Conservation (phyloP, 2,797 vertebrate genomes). For the Mastacembelus armatus region DNA sequence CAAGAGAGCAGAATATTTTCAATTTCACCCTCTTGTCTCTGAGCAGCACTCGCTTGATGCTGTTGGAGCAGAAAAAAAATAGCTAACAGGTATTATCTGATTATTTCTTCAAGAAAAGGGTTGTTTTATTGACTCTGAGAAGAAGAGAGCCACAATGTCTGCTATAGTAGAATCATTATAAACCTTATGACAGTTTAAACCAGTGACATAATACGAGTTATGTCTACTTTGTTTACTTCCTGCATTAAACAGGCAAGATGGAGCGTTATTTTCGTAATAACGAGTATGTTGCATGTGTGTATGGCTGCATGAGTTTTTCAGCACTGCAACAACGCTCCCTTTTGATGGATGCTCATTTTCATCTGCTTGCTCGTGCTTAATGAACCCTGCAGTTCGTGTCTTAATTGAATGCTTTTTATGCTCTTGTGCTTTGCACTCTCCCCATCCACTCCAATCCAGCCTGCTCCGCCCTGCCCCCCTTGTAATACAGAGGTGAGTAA, state of each 20-base stretch:
- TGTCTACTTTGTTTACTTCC: conserved; percentile 18
- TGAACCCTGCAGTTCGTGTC: conserved; percentile 89
- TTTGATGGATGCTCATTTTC: conserved; percentile 89
- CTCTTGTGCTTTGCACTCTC: conserved; percentile 62
- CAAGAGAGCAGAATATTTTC: background rate
- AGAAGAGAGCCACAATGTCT: background rate
- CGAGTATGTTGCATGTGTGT: conserved; percentile 30
- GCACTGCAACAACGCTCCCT: conserved; percentile 76
- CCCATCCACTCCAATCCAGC: background rate
- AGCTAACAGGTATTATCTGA: background rate
- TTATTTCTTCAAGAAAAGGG: background rate
- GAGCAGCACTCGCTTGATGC: background rate
- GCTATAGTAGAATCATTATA: background rate
- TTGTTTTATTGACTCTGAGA: background rate
- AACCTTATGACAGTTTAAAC: background rate
- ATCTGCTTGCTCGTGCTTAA: conserved; percentile 88
- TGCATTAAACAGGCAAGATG: conserved; percentile 9
- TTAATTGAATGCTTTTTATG: conserved; percentile 90
- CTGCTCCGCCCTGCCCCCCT: too few species aligned
- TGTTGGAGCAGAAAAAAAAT: background rate
- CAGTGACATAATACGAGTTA: conserved; percentile 4
- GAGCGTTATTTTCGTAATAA: conserved; percentile 14
- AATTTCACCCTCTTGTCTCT: background rate
- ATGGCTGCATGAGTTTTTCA: conserved; percentile 37
- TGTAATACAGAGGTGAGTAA: too few species aligned